These are phyloP conservation scores for Progne subis DNA, from an alignment of 2,113 vertebrate species.

Conservation along the genomic window DNA sequence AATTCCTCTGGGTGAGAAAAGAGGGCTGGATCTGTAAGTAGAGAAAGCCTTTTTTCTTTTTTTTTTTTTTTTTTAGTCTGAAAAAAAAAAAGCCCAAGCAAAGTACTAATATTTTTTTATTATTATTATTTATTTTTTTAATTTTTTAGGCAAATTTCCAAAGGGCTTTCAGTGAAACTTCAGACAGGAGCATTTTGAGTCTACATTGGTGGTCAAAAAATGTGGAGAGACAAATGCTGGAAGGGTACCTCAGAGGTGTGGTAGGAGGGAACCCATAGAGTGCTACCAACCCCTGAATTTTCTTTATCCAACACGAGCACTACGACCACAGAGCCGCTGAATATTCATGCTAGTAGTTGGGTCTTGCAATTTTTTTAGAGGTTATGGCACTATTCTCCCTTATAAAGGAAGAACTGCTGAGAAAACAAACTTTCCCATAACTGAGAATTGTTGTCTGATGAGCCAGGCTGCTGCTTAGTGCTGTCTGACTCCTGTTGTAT, in stretches of 20 bases:
- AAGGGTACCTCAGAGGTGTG: neutral
- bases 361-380: neutral
- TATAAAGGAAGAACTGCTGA: neutral
- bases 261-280: neutral
- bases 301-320: neutral
- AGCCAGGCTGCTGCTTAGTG: neutral
- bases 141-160: neutral
- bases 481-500: neutral
- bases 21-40: neutral
- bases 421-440: conserved; percentile 11
- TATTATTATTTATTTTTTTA: no score
- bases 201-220: neutral
- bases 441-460: neutral
- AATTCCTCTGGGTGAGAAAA: neutral
- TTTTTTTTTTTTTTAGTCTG: neutral
- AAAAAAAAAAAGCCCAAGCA: no score
- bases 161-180: neutral
- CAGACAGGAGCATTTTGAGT: neutral
- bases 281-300: neutral
- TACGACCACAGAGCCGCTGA: neutral
- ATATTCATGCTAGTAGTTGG: neutral
- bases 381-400: neutral
- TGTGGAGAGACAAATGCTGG: neutral
- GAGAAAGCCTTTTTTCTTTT: neutral
- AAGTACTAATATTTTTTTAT: no score